phyloP scores from a whole-genome alignment of 1,140 invertebrate genomes.

The Andricus grossulariae region DNA sequence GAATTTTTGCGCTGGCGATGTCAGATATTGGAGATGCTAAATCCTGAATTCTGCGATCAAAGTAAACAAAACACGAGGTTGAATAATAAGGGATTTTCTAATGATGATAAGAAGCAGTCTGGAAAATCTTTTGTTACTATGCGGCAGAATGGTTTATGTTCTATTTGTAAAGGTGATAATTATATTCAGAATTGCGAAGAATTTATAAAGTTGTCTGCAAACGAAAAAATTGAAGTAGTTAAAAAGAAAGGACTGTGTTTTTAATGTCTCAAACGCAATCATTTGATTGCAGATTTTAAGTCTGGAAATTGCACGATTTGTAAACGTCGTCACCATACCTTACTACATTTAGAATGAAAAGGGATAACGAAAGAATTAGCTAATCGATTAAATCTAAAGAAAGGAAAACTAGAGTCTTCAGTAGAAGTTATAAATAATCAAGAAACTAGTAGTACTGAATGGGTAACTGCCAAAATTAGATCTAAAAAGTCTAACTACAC shows the following conservation, averaged over 20 bases:
- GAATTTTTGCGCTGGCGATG: slow-evolving; percentile 54
- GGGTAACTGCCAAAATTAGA: not conserved
- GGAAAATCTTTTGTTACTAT: not conserved
- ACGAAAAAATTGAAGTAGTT: too few species aligned
- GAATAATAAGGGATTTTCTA: not conserved
- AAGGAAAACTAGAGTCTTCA: slow-evolving; percentile 23
- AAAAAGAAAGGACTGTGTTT: slow-evolving; percentile 36
- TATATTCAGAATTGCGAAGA: too few species aligned
- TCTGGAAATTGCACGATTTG: slow-evolving; percentile 34
- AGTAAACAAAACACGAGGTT: not conserved
- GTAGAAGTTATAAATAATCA: slow-evolving; percentile 32
- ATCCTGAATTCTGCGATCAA: not conserved
- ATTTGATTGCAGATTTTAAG: slow-evolving; percentile 38
- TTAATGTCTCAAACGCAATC: slow-evolving; percentile 14
- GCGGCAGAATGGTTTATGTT: not conserved
- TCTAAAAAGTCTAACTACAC: not conserved
- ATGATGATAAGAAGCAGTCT: slow-evolving; percentile 18
- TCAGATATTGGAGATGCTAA: slow-evolving; percentile 51
- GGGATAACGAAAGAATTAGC: slow-evolving; percentile 27
- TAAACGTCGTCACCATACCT: slow-evolving; percentile 36
- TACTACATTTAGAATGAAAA: slow-evolving; percentile 40
- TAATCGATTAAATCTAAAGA: slow-evolving; percentile 21
- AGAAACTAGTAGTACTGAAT: slow-evolving; percentile 5
- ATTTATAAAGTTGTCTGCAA: too few species aligned
- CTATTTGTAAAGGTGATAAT: slow-evolving; percentile 35